Conservation (phyloP, 2,888 invertebrate species). For the Deilephila porcellus region DNA sequence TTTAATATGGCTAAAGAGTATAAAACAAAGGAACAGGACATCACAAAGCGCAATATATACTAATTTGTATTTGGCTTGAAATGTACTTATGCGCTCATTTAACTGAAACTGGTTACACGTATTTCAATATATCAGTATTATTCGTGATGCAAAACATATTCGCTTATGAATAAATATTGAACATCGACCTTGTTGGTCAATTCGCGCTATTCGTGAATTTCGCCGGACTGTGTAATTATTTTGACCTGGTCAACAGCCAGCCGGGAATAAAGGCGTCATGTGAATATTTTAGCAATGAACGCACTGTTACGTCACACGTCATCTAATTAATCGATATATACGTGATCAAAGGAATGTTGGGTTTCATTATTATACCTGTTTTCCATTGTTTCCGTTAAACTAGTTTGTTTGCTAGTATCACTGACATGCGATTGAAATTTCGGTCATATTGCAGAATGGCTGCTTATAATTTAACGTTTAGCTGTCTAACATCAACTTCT, state of each 20-base stretch:
- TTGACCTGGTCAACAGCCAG: not conserved
- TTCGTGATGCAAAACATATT: no score
- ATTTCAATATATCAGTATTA: not conserved
- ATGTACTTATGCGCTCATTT: not conserved
- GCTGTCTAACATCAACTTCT: no score
- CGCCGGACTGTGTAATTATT: not conserved
- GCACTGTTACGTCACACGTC: not conserved
- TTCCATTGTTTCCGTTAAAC: no score
- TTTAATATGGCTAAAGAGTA: not conserved
- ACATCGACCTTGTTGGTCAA: not conserved
- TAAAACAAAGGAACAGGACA: not conserved
- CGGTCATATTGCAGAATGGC: no score
- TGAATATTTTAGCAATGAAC: not conserved
- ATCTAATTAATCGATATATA: not conserved
- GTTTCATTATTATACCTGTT: not conserved
- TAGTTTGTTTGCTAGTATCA: no score
- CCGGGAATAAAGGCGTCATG: not conserved
- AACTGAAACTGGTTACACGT: not conserved
- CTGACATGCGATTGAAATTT: no score
- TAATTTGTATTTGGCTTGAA: not conserved
- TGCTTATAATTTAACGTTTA: no score
- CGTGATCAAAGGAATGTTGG: not conserved
- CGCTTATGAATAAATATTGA: no score
- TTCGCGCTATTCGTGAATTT: not conserved
- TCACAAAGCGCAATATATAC: not conserved